A percentile compares a stretch with the other conserved stretches of the same genome.
Evolutionary conservation across 2,113 vertebrate genomes (phyloP).

Genomic region (Coryphaenoides rupestris): DNA sequence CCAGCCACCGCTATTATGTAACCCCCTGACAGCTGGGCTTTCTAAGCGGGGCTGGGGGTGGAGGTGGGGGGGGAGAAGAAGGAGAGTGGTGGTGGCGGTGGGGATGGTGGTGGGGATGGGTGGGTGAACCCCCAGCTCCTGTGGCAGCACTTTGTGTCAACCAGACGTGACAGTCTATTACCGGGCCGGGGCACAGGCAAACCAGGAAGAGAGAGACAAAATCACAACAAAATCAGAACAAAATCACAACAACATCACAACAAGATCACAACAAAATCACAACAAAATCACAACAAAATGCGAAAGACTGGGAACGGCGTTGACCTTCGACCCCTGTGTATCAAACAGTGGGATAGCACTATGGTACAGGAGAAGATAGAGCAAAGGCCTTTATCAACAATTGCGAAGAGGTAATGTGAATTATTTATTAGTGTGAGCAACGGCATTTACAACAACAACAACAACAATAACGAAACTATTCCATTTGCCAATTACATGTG

Average conservation of each 20-base stretch:
- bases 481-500: not conserved
- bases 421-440: no score
- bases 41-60: no score
- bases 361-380: slow-evolving; percentile 11
- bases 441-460: not conserved
- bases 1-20: slow-evolving; percentile 77
- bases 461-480: not conserved
- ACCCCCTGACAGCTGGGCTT: slow-evolving; percentile 74
- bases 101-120: no score
- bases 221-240: slow-evolving; percentile 26
- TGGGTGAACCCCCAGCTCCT: slow-evolving; percentile 55
- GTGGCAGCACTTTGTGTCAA: slow-evolving; percentile 72
- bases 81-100: no score
- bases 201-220: not conserved
- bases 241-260: slow-evolving; percentile 43
- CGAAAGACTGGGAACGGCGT: slow-evolving; percentile 12
- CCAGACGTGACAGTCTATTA: slow-evolving; percentile 64
- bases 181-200: slow-evolving; percentile 39
- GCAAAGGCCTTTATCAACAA: slow-evolving; percentile 2
- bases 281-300: slow-evolving; percentile 23
- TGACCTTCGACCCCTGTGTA: slow-evolving; percentile 34
- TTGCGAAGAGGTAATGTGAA: not conserved
- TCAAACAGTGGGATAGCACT: slow-evolving; percentile 11
- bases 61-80: no score
- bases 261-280: no score